Base-by-base conservation (phyloP, 2,888 invertebrate genomes). In the Baccha elongata region DNA sequence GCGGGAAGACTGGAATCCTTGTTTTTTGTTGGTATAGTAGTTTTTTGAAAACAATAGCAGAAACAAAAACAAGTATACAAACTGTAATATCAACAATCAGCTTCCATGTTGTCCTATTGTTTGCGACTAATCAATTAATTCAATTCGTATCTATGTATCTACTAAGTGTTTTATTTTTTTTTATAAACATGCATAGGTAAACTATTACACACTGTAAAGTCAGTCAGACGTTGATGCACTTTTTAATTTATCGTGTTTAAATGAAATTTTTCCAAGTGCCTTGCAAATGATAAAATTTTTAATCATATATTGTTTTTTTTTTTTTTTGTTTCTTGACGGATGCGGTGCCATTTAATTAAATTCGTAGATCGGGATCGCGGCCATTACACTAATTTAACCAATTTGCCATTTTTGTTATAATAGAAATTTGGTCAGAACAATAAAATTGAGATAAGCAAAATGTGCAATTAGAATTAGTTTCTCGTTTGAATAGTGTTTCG, bases 61-160 rank as follows among this genome's bases (percentile, higher is more conserved):
- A 73, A 37, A 72, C 11, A 29, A 68, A 65, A 68, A 32, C 50
- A 46, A 76, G 17, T 35, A 26, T 26, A 48, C 15, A 64, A 64
- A 44, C 52, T n/a, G 35, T 42, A 37, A 52, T 68, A 83, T 83
- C 76, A 76, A 78, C 83, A 83, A 72, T 83, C 83, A 73, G 50
- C 67, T 55, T 83, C 83, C 83, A 67, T 83, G 83, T 72, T 83
- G 76, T 72, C 62, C 72, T 62, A 23, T 78, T 78, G 72, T 83
- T 83, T 83, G 72, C 60, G 50, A 83, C 65, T 83, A 83, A 83
- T 83, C 83, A 83, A 78, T 83, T 83, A 72, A 83, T 68, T 83
- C 72, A 68, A 40, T 37, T 72, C 46, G 37, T 46, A 65, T 71
- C 35, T 53, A 4, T 26, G 26, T 26, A 50, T 42, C 26, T 60